Conservation (phyloP, 1,140 invertebrate species). For the Aporrectodea caliginosa region DNA sequence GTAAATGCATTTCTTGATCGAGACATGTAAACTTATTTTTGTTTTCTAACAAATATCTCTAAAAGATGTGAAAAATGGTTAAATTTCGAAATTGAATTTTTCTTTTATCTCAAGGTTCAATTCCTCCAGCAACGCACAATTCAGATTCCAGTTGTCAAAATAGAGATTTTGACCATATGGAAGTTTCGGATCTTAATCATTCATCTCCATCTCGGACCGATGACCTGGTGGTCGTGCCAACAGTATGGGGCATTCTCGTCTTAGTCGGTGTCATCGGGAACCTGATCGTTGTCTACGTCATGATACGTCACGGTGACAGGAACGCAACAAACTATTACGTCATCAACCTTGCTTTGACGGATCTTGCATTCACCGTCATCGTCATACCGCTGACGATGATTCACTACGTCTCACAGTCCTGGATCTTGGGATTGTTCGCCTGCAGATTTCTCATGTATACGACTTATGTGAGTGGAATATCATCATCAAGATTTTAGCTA, state of each 20-base stretch:
- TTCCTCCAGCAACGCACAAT: too few species aligned
- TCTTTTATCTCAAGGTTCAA: too few species aligned
- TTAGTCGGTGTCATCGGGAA: slow-evolving; percentile 11
- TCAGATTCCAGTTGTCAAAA: too few species aligned
- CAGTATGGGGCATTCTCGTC: slow-evolving; percentile 1
- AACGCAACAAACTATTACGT: slow-evolving; percentile 90
- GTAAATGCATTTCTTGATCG: too few species aligned
- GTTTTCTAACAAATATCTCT: too few species aligned
- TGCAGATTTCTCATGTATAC: slow-evolving; percentile 79
- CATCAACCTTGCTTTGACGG: slow-evolving; percentile 76
- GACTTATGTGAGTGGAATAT: slow-evolving; percentile 66
- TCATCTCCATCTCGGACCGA: too few species aligned
- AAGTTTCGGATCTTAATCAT: too few species aligned
- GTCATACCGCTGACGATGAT: slow-evolving; percentile 71
- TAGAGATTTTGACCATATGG: too few species aligned
- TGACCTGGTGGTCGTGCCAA: slow-evolving; percentile 8
- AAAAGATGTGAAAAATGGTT: too few species aligned
- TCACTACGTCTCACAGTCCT: slow-evolving; percentile 58
- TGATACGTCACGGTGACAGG: slow-evolving; percentile 45
- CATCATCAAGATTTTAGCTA: not conserved
- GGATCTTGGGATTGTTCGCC: slow-evolving; percentile 86
- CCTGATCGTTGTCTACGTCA: slow-evolving; percentile 1
- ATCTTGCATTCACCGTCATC: slow-evolving; percentile 88
- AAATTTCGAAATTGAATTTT: too few species aligned
- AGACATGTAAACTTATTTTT: too few species aligned